These are phyloP conservation scores for Tursiops truncatus DNA, from an alignment of 2,113 vertebrate species.

Conservation along the genomic window DNA sequence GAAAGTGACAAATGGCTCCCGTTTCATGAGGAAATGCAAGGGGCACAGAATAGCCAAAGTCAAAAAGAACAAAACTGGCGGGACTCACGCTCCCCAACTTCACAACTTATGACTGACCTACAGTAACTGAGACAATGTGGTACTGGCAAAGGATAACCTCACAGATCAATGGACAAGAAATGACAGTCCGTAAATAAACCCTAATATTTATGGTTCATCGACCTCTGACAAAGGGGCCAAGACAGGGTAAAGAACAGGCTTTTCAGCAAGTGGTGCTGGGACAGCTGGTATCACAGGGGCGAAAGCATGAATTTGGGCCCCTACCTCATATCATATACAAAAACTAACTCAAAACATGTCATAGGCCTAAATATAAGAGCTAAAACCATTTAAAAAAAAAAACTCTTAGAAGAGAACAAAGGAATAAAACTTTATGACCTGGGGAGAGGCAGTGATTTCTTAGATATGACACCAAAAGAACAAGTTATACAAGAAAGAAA, in stretches of 20 bases:
- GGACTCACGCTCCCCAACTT: not conserved
- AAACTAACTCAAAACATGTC: not conserved
- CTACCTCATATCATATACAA: not conserved
- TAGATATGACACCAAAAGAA: not conserved
- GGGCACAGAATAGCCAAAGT: not conserved
- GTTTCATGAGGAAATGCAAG: not conserved
- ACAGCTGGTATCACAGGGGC: not conserved
- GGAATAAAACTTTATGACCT: not conserved
- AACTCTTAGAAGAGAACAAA: not conserved
- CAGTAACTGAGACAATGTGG: not conserved
- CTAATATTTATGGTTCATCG: fast-evolving
- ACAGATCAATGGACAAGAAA: not conserved
- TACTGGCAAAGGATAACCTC: not conserved
- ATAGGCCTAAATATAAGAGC: not conserved
- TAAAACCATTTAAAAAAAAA: not conserved
- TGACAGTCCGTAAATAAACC: not conserved
- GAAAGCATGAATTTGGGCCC: not conserved
- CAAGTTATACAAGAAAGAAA: not conserved
- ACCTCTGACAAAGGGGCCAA: not conserved
- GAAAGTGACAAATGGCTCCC: not conserved
- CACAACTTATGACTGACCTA: not conserved
- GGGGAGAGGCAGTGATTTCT: not conserved
- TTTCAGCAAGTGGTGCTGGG: not conserved
- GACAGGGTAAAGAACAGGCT: not conserved
- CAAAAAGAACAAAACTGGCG: not conserved